Conservation (phyloP, 2,113 vertebrate genomes). For the Salvelinus namaycush region DNA sequence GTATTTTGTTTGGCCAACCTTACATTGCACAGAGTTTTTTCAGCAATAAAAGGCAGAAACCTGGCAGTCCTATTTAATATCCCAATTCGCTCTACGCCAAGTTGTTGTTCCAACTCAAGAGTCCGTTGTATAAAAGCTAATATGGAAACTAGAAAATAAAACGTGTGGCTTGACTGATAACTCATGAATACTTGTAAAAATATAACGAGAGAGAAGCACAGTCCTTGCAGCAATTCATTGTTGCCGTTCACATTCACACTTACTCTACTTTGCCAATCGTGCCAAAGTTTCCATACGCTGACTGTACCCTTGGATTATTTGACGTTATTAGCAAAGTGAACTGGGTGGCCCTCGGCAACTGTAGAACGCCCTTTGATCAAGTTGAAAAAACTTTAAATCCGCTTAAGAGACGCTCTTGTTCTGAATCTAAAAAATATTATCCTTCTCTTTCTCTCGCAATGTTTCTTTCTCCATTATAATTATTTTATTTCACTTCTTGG, state of each 20-base stretch:
- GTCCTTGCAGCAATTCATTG: conserved; percentile 45
- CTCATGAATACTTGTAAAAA: conserved; percentile 50
- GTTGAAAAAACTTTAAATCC: neutral
- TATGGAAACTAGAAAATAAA: conserved; percentile 51
- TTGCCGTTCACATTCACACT: conserved; percentile 31
- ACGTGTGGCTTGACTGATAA: conserved; percentile 27
- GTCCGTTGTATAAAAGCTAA: conserved; percentile 39
- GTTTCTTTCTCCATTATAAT: neutral
- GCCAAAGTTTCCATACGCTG: neutral
- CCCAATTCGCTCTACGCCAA: conserved; percentile 25
- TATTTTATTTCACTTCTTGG: neutral
- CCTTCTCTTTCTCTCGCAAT: neutral
- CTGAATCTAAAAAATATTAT: neutral
- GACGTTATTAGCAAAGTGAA: neutral
- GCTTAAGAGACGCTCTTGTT: neutral
- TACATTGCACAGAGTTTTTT: conserved; percentile 24
- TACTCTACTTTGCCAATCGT: neutral
- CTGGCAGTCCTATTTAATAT: conserved; percentile 52
- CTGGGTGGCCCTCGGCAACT: neutral
- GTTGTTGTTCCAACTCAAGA: conserved; percentile 32
- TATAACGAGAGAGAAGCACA: conserved; percentile 24
- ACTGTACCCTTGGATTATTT: neutral
- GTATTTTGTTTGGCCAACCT: conserved; percentile 6
- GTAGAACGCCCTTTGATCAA: neutral
- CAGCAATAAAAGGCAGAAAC: conserved; percentile 32